A percentile compares a stretch with the other conserved stretches of the same genome.
Evolutionary conservation across 2,113 vertebrate species (phyloP).

Genomic region (Conger conger): DNA sequence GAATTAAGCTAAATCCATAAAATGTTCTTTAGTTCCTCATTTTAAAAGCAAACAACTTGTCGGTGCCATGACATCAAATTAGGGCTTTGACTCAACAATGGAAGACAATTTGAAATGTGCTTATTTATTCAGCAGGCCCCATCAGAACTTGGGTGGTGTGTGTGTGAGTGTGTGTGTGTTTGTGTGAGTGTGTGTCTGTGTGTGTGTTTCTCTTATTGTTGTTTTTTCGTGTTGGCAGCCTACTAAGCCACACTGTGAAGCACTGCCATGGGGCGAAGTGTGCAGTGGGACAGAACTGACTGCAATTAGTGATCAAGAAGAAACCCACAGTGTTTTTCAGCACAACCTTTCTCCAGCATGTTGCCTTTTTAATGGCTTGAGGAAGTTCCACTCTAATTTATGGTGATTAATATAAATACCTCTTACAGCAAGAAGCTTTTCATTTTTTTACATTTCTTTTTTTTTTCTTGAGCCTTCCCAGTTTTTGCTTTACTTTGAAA

Average conservation of each 20-base stretch:
- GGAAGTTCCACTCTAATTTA: background rate
- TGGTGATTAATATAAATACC: background rate
- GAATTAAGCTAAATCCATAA: background rate
- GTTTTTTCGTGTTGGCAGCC: background rate
- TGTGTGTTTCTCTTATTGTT: background rate
- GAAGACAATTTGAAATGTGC: background rate
- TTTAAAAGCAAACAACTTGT: background rate
- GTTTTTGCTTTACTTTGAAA: background rate
- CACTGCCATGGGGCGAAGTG: background rate
- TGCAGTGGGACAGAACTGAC: background rate
- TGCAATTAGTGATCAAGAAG: conserved; percentile 1
- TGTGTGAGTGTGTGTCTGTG: no score
- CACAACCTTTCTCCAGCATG: background rate
- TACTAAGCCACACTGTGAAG: background rate
- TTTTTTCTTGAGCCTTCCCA: background rate
- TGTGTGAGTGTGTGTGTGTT: no score
- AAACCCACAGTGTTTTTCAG: background rate
- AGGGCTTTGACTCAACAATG: background rate
- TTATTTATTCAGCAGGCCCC: background rate
- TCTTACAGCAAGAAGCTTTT: background rate
- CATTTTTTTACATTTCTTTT: background rate
- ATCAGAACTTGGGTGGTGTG: background rate
- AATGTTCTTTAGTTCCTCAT: background rate
- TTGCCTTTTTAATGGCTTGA: background rate
- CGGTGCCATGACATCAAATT: background rate